These are phyloP conservation scores for Ctenosaura bakeri DNA, from an alignment of 2,797 vertebrate species.

Conservation along the genomic window DNA sequence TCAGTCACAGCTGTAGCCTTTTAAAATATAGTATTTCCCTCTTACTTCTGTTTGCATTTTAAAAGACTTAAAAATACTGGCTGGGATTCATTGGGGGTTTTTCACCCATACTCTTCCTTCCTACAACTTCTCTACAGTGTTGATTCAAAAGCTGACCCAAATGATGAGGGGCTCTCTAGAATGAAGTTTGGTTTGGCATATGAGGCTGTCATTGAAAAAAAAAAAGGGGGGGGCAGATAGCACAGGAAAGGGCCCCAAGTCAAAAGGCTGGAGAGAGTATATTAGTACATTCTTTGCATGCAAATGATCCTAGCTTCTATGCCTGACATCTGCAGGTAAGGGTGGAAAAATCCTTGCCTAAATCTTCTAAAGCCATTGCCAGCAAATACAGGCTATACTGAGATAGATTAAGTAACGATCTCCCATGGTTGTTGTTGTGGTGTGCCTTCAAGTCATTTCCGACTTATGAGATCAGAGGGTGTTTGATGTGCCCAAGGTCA, in stretches of 20 bases:
- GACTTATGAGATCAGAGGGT: too few relatives aligned
- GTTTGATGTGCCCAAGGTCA: too few relatives aligned
- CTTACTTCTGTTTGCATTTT: slow-evolving; percentile 7
- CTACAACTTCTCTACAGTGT: not conserved
- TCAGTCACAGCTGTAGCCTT: slow-evolving; percentile 31
- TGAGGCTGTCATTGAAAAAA: not conserved
- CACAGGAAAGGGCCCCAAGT: not conserved
- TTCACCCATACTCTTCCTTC: not conserved
- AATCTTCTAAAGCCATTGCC: not conserved
- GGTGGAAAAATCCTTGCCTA: not conserved
- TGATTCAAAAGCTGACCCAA: not conserved
- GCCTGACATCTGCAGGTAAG: not conserved
- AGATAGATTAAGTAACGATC: not conserved
- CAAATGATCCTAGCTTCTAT: not conserved
- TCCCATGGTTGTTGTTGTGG: not conserved
- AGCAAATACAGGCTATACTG: not conserved
- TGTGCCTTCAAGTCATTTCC: too few relatives aligned
- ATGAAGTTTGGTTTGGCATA: not conserved
- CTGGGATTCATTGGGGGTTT: not conserved
- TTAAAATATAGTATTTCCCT: slow-evolving; percentile 1
- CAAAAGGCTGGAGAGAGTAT: not conserved
- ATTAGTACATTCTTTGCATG: not conserved
- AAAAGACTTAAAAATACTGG: not conserved
- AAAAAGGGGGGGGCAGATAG: too few relatives aligned
- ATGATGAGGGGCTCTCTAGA: not conserved